phyloP scores from a whole-genome alignment of 2,888 invertebrate species.

The Bombylius discolor region DNA sequence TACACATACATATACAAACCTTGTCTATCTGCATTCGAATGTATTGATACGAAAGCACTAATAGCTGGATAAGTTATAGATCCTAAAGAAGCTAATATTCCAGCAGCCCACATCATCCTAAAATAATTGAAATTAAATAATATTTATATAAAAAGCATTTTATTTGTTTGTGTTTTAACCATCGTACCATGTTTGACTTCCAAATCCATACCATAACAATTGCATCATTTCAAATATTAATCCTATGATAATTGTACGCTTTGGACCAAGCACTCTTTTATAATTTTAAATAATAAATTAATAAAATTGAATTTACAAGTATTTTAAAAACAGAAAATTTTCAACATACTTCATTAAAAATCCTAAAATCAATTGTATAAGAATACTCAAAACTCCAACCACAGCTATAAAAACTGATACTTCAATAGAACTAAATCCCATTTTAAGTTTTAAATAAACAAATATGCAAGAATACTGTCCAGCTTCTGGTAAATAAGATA shows the following conservation, averaged over 20 bases:
- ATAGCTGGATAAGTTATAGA: slow-evolving; percentile 98
- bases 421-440: slow-evolving; percentile 90
- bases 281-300: neutral
- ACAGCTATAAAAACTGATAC: slow-evolving; percentile 97
- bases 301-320: slow-evolving; percentile 9
- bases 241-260: slow-evolving; percentile 95
- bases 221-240: slow-evolving; percentile 93
- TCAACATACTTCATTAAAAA: slow-evolving; percentile 52
- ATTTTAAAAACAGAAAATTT: neutral
- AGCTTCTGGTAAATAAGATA: slow-evolving; percentile 95
- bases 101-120: slow-evolving; percentile 99
- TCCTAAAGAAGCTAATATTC: slow-evolving; percentile 87
- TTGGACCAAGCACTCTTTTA: slow-evolving; percentile 67
- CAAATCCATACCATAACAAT: slow-evolving; percentile 94
- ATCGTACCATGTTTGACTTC: slow-evolving; percentile 75
- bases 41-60: slow-evolving; percentile 94
- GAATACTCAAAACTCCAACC: slow-evolving; percentile 89
- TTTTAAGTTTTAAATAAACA: slow-evolving; percentile 93
- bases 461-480: slow-evolving; percentile 99
- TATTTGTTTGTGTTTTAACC: neutral
- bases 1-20: slow-evolving; percentile 39
- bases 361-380: slow-evolving; percentile 82
- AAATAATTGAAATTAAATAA: slow-evolving; percentile 1
- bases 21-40: slow-evolving; percentile 95
- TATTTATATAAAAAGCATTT: neutral